Conservation (phyloP, 2,797 vertebrate species). For the Luscinia megarhynchos region DNA sequence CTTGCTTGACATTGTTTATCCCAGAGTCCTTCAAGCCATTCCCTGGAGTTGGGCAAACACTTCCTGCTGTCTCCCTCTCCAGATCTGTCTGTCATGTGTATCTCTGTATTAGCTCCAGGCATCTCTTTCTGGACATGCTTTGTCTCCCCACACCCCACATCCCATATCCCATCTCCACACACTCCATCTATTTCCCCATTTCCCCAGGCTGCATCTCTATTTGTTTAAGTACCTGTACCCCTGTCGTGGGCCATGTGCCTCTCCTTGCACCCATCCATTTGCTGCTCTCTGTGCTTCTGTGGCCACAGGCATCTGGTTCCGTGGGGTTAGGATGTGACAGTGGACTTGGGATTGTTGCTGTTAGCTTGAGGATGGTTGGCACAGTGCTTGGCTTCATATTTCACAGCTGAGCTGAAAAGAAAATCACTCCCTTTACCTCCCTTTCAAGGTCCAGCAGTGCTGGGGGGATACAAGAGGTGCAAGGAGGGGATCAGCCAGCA, state of each 20-base stretch:
- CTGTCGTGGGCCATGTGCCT: fast-evolving
- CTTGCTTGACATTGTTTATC: background rate
- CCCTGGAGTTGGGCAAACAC: background rate
- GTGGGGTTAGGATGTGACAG: background rate
- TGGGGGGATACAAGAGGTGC: background rate
- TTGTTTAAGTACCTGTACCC: background rate
- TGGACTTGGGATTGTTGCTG: background rate
- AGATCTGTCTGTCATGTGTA: background rate
- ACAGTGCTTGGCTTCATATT: background rate
- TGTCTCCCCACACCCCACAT: background rate
- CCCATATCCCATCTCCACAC: background rate
- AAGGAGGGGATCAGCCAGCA: background rate
- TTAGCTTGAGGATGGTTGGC: background rate
- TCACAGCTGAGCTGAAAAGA: background rate
- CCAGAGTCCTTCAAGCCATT: background rate
- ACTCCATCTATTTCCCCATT: background rate
- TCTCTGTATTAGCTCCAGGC: background rate
- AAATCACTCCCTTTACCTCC: background rate
- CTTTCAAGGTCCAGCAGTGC: background rate
- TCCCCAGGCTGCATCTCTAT: background rate
- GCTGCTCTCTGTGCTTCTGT: background rate
- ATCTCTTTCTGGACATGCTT: background rate
- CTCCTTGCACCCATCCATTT: background rate
- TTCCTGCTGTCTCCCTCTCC: background rate
- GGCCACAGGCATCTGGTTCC: background rate